Percentiles rank a stretch among this genome's conserved stretches.
Conservation (phyloP, 2,113 vertebrate genomes). For the Rhodinocichla rosea region DNA sequence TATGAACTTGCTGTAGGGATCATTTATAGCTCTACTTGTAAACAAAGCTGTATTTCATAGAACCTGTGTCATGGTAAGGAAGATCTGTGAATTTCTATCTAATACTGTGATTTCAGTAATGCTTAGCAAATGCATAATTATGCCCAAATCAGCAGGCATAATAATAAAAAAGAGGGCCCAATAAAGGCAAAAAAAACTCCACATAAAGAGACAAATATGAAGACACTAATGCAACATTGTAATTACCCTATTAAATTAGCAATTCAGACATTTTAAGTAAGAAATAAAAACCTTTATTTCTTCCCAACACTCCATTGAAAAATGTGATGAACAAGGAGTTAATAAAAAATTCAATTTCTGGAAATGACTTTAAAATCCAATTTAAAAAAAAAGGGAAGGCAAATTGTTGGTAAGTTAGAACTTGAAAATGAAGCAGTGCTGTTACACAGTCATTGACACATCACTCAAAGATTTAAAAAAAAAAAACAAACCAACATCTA, state of each 20-base stretch:
- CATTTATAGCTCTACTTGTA: not conserved
- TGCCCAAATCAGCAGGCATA: not conserved
- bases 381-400: not conserved
- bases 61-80: not conserved
- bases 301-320: not conserved
- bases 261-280: not conserved
- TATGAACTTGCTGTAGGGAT: not conserved
- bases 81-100: not conserved
- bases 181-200: not conserved
- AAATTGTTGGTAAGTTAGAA: not conserved
- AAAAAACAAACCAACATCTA: too few species aligned
- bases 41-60: not conserved
- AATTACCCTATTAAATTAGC: not conserved
- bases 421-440: not conserved
- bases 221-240: not conserved
- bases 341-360: not conserved
- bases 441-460: not conserved
- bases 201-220: not conserved
- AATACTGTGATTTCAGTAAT: not conserved
- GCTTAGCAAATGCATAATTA: not conserved
- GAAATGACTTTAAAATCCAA: not conserved
- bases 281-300: not conserved
- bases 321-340: not conserved
- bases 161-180: not conserved
- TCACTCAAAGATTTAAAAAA: not conserved